Evolutionary conservation across 2,113 vertebrate genomes (phyloP).

Genomic region (Cyprinus carpio): DNA sequence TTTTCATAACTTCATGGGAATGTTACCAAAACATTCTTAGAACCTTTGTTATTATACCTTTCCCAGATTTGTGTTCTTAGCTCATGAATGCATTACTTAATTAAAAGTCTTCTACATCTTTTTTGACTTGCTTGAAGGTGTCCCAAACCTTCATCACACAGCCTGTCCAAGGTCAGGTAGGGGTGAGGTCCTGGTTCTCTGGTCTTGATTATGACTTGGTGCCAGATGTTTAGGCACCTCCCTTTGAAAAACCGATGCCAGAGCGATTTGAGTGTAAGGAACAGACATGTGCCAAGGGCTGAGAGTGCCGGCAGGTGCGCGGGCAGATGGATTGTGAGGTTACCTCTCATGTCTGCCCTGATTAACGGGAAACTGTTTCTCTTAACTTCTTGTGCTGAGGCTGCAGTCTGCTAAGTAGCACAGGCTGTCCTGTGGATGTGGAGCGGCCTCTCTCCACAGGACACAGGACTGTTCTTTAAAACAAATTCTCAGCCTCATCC

Average conservation of each 20-base stretch:
- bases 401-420: slow-evolving; percentile 57
- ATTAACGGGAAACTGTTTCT: slow-evolving; percentile 59
- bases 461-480: slow-evolving; percentile 31
- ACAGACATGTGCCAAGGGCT: slow-evolving; percentile 11
- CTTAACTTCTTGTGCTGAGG: slow-evolving; percentile 59
- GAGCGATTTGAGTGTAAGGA: slow-evolving; percentile 28
- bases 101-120: background rate
- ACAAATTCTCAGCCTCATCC: slow-evolving; percentile 20
- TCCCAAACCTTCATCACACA: background rate
- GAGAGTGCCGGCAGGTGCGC: slow-evolving; percentile 54
- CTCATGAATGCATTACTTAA: background rate
- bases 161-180: slow-evolving; percentile 12
- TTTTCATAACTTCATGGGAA: too few species aligned
- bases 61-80: background rate
- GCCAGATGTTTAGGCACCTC: slow-evolving; percentile 35
- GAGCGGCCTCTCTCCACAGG: slow-evolving; percentile 24
- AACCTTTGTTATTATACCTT: too few species aligned
- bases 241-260: slow-evolving; percentile 23
- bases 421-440: slow-evolving; percentile 43
- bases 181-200: background rate
- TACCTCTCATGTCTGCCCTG: slow-evolving; percentile 57
- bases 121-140: background rate
- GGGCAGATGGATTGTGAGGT: slow-evolving; percentile 58
- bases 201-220: slow-evolving; percentile 11
- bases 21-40: too few species aligned